Evolutionary conservation across 2,113 vertebrate genomes (phyloP).

Genomic region (Lasiurus borealis): DNA sequence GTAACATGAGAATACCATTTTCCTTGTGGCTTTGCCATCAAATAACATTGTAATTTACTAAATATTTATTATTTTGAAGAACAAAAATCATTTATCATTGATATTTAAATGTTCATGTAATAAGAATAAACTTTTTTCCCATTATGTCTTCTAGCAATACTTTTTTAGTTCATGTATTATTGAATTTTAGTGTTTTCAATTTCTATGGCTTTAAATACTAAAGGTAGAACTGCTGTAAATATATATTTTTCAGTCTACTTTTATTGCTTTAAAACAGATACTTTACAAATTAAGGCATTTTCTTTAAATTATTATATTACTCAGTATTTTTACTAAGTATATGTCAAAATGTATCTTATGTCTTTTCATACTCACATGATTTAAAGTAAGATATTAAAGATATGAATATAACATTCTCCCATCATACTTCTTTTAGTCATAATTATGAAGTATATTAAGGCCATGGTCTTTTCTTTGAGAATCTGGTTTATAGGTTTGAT

Average conservation of each 20-base stretch:
- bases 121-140: background rate
- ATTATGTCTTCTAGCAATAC: background rate
- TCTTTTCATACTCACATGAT: background rate
- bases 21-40: background rate
- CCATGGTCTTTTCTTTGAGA: background rate
- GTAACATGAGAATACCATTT: background rate
- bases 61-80: background rate
- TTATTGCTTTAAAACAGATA: background rate
- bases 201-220: background rate
- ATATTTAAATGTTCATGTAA: background rate
- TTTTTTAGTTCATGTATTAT: background rate
- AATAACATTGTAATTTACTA: background rate
- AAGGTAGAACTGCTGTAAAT: background rate
- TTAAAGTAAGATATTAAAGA: background rate
- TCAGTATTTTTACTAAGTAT: background rate
- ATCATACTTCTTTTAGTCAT: background rate
- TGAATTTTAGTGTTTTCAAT: slow-evolving; percentile 10
- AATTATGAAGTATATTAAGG: background rate
- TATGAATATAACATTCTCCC: background rate
- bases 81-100: background rate
- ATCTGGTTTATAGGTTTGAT: background rate
- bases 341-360: background rate
- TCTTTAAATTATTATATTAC: background rate
- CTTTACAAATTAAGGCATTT: slow-evolving; percentile 23
- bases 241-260: background rate